Base-by-base conservation (phyloP, 1,140 invertebrate genomes). In the Lethocerus indicus region DNA sequence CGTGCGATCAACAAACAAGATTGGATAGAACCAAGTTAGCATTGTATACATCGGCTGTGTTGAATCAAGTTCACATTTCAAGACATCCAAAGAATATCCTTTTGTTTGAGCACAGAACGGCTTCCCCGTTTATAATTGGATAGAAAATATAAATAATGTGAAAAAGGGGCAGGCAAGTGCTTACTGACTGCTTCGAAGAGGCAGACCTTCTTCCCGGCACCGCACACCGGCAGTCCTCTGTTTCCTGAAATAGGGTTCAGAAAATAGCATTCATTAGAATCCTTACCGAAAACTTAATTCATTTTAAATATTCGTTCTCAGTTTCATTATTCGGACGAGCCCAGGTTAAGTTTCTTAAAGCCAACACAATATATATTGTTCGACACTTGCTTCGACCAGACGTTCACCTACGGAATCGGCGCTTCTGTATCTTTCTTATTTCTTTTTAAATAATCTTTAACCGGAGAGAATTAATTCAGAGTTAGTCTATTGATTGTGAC, bases 221-320 rank as follows among this genome's bases (percentile, higher is more conserved):
- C 66, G 53, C 70, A 71, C 13, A 71, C 64, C 26, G 61, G 61
- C 28, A 61, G 64, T 32, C 61, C 53, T 3, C 57, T 51, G 37
- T 60, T 59, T 49, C 66, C 68, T 71, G 42, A 32, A n/a, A 32
- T n/a, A 9, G 29, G n/a, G 9, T n/a, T n/a, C n/a, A 12, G 29
- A 32, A 12, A n/a, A n/a, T n/a, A n/a, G n/a, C n/a, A n/a, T n/a
- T n/a, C n/a, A n/a, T n/a, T n/a, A n/a, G n/a, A n/a, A n/a, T n/a
- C n/a, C n/a, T n/a, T n/a, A n/a, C n/a, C n/a, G n/a, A n/a, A n/a
- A n/a, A n/a, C n/a, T n/a, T n/a, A n/a, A n/a, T n/a, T n/a, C n/a
- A n/a, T n/a, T n/a, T n/a, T n/a, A n/a, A n/a, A n/a, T n/a, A n/a
- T n/a, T n/a, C n/a, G n/a, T n/a, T n/a, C n/a, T n/a, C n/a, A n/a